Evolutionary conservation across 1,140 invertebrate species (phyloP).

Genomic region (Oncopodura yosiiana): DNA sequence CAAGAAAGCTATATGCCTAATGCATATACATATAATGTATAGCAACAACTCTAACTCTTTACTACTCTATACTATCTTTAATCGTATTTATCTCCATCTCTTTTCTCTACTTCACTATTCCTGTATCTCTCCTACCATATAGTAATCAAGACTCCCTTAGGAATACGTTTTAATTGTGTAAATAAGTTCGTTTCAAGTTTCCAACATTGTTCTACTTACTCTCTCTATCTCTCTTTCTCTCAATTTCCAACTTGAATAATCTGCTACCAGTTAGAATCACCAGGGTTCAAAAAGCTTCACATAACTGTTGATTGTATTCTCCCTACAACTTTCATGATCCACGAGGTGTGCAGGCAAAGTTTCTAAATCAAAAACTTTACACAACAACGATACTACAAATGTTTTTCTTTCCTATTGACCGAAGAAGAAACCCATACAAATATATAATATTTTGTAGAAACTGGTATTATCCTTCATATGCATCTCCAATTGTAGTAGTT

Average conservation of each 20-base stretch:
- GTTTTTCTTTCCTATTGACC: no score
- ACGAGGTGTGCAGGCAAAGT: no score
- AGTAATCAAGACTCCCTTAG: slow-evolving; percentile 18
- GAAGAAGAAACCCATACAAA: no score
- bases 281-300: slow-evolving; percentile 1
- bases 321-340: no score
- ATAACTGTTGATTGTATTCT: slow-evolving; percentile 21
- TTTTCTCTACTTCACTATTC: background rate
- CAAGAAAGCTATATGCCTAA: background rate
- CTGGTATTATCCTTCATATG: no score
- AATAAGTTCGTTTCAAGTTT: slow-evolving; percentile 14
- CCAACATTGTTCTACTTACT: slow-evolving; percentile 5
- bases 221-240: background rate
- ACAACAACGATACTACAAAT: no score
- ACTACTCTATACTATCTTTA: slow-evolving; percentile 10
- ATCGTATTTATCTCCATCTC: slow-evolving; percentile 12
- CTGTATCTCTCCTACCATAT: no score
- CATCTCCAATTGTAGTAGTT: no score
- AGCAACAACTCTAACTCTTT: background rate
- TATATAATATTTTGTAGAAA: no score
- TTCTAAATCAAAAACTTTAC: no score
- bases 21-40: background rate
- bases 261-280: no score
- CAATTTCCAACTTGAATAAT: no score
- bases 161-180: slow-evolving; percentile 20